Base-by-base conservation (phyloP, 2,797 vertebrate species). In the Tarsius wallacei region DNA sequence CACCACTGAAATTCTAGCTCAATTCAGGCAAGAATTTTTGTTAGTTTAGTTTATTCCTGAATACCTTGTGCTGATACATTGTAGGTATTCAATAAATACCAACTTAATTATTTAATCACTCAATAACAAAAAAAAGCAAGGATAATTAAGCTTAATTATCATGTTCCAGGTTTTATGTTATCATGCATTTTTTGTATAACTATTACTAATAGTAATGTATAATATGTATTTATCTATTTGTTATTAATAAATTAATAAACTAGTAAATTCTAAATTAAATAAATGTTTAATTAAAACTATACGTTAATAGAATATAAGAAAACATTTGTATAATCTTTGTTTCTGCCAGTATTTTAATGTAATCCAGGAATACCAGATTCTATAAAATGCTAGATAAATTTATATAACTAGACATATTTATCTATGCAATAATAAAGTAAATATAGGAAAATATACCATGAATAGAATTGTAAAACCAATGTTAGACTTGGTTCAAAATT, bases 111-210 rank as follows among this genome's bases (percentile, higher is more conserved):
- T 15, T 36, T 70, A 33, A 95, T 93, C 19, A 12, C 22, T 47
- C n/a, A 93, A 47, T 84, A 21, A 84, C 59, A 93, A 90, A 83
- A 13, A 26, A 82, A 82, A 51, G 28, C 9, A 91, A 91, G 14
- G 8, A 87, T 66, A 90, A 85, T 80, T 49, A 81, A 89, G 26
- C 5, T 28, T 74, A 87, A 61, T 61, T 87, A 63, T 42, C 9
- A 33, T 47, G 16, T 66, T 47, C 16, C 42, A 81, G 16, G 26
- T 66, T 78, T 89, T 90, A 89, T 47, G 31, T 87, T 90, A 86
- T 59, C 24, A 36, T 42, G 2, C 77, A 76, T 82, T 81, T 42
- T 93, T 57, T 87, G 1, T 68, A 16, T 10, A 84, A 42, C 31
- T 73, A 63, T 14, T 87, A 76, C 13, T 76, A 70, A 68, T 68